A percentile compares a stretch with the other conserved stretches of the same genome.
These are phyloP conservation scores for Ispidina picta DNA, from an alignment of 2,797 vertebrate species.

Conservation along the genomic window DNA sequence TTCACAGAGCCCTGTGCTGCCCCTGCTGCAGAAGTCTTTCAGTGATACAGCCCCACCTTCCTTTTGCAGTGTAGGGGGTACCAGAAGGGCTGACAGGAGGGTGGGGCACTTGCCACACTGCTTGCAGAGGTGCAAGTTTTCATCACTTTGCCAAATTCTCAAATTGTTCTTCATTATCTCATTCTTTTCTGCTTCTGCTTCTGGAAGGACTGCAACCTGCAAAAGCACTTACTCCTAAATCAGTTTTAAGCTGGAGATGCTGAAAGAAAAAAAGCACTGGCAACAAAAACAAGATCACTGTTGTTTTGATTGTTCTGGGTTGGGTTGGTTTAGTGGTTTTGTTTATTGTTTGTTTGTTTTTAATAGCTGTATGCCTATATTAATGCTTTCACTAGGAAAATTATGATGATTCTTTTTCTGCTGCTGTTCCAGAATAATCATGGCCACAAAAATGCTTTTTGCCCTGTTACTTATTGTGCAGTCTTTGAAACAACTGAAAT, in stretches of 20 bases:
- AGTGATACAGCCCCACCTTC: accelerated
- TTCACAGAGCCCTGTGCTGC: background rate
- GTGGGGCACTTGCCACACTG: background rate
- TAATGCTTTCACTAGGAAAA: background rate
- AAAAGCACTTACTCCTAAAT: background rate
- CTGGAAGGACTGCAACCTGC: background rate
- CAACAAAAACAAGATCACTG: background rate
- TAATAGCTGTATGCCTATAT: background rate
- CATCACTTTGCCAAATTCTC: background rate
- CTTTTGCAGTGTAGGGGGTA: background rate
- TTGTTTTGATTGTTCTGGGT: background rate
- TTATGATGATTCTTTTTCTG: background rate
- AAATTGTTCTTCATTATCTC: background rate
- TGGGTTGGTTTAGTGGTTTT: background rate
- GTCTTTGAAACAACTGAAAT: background rate
- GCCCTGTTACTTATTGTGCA: background rate
- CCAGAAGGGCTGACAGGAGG: background rate
- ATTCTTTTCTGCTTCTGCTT: background rate
- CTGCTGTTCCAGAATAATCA: background rate
- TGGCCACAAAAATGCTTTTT: background rate
- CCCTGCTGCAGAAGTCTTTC: background rate
- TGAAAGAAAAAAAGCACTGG: background rate
- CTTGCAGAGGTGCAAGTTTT: background rate
- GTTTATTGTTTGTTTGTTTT: background rate
- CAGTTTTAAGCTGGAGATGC: background rate